Evolutionary conservation across 1,140 invertebrate species (phyloP), one percentile per base, ranked within the genome.

Genomic region (Megathymus violae): DNA sequence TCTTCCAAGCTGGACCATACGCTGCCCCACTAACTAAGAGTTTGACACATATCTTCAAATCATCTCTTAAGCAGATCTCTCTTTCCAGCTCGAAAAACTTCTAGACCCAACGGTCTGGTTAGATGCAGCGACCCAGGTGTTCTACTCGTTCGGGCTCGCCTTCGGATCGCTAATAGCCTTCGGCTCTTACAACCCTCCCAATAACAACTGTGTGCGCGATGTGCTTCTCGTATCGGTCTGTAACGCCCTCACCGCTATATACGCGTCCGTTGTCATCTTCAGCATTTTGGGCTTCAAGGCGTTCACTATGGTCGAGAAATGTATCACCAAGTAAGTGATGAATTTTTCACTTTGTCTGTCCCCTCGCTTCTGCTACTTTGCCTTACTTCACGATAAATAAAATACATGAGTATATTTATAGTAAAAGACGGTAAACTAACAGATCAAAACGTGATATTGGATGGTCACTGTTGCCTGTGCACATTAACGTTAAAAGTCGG

Each of bases 91-190:
- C 68, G 95, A 96, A 65, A 97, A 96, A 81, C 91, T 97, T 19
- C 80, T 95, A 34, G 93, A 96, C 73, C 95, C 96, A 0, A 96
- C 93, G 43, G 97, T 98, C 0, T 98, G 98, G 98, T 91, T 98
- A 71, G 97, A 98, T 82, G 97, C 98, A 3, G 97, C 97, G 4
- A 98, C 97, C 0, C 98, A 99, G 93, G 97, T 99, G 10, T 98
- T 98, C 91, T 99, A 98, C 89, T 97, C 96, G 3, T 97, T 99
- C 83, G 97, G 97, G 7, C 91, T 98, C 67, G 97, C 97, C 11
- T 99, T 98, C 85, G 97, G 97, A 13, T 97, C 97, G 0, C 92
- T 98, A 17, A 97, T 98, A 73, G 97, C 97, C 1, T 98, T 98
- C 76, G 97, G 96, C 34, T 97, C 96, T 50, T 98, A 98, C 91